These are phyloP conservation scores for Scopus umbretta DNA, from an alignment of 2,113 vertebrate species.

Conservation along the genomic window DNA sequence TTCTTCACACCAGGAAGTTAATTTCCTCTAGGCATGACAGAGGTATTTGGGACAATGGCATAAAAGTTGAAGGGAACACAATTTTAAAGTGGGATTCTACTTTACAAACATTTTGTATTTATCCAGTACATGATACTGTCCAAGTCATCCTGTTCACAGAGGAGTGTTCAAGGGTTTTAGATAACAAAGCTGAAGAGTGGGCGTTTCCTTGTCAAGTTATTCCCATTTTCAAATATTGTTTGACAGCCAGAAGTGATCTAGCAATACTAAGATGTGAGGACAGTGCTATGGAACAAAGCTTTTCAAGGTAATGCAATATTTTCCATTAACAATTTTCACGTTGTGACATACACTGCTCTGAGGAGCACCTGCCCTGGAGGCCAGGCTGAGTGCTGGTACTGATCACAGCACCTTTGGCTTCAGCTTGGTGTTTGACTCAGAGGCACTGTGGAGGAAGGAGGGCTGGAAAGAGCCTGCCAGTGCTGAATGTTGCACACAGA, in stretches of 20 bases:
- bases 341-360: fast-evolving
- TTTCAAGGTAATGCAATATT: neutral
- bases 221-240: neutral
- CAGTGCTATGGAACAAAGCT: neutral
- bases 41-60: neutral
- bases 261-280: neutral
- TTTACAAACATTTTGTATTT: neutral
- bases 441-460: neutral
- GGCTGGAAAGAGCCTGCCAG: neutral
- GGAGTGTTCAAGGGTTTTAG: neutral
- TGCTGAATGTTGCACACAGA: neutral
- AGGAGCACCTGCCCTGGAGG: neutral
- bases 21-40: neutral
- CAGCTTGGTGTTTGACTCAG: neutral
- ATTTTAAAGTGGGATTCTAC: neutral
- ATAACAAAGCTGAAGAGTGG: neutral
- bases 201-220: neutral
- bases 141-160: neutral
- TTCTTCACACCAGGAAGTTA: neutral
- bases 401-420: neutral
- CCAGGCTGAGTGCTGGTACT: neutral
- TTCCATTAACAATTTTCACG: neutral
- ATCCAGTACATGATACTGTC: neutral
- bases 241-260: neutral
- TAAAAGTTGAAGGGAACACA: neutral